These are phyloP conservation scores for Tenualosa thibaudeaui DNA, from an alignment of 2,797 vertebrate species.

Conservation along the genomic window DNA sequence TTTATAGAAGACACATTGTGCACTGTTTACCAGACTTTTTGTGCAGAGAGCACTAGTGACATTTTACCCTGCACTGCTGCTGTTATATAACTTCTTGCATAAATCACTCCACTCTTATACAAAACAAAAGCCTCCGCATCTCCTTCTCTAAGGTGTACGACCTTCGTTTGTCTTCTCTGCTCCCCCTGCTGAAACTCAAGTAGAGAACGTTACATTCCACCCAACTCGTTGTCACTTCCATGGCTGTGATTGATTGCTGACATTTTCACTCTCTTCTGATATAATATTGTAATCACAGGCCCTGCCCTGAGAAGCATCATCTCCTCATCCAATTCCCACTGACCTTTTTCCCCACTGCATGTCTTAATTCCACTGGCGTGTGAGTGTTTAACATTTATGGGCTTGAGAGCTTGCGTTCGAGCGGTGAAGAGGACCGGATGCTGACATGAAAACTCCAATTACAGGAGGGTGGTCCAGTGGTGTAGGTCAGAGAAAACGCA, in stretches of 20 bases:
- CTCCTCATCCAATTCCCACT: slow-evolving; percentile 41
- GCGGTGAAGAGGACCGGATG: not conserved
- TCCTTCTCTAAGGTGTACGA: not conserved
- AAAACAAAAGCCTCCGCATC: not conserved
- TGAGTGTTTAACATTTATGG: not conserved
- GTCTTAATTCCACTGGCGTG: slow-evolving; percentile 36
- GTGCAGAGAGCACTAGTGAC: slow-evolving; percentile 2
- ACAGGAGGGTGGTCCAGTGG: not conserved
- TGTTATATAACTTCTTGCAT: not conserved
- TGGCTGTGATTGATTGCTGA: not conserved
- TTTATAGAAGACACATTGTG: not conserved
- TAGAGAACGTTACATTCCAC: not conserved
- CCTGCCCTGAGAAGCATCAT: slow-evolving; percentile 41
- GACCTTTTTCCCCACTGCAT: slow-evolving; percentile 45
- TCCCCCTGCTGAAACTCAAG: not conserved
- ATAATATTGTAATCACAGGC: slow-evolving; percentile 41
- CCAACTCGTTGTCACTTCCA: not conserved
- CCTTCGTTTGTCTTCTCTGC: not conserved
- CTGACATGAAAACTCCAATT: not conserved
- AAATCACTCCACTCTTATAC: not conserved
- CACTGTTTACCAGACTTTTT: not conserved
- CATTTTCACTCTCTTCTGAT: slow-evolving; percentile 25
- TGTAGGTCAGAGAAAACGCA: not conserved
- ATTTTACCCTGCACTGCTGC: slow-evolving; percentile 29
- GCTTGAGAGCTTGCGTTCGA: not conserved